phyloP scores from a whole-genome alignment of 2,113 vertebrate species.

The Thymallus thymallus region DNA sequence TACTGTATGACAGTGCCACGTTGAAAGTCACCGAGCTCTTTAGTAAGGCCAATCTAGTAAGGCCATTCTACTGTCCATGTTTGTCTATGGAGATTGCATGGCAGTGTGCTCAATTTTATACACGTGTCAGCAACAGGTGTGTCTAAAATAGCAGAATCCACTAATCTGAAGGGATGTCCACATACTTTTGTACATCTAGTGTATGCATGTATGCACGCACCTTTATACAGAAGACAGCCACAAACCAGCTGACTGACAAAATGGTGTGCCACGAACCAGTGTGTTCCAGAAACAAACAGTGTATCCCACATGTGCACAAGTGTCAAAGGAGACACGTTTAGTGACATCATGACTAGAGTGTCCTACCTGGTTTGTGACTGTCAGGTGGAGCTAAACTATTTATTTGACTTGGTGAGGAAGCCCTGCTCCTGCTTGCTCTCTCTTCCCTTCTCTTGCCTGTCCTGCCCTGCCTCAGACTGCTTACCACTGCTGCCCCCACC shows the following conservation, averaged over 20 bases:
- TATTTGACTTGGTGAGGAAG: slow-evolving; percentile 92
- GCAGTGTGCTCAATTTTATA: no score
- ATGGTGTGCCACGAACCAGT: background rate
- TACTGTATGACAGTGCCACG: no score
- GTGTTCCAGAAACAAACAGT: background rate
- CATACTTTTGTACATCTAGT: background rate
- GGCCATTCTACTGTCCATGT: no score
- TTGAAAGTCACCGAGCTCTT: no score
- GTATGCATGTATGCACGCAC: background rate
- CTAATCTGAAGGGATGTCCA: no score
- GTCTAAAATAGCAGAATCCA: no score
- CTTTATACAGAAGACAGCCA: slow-evolving; percentile 46
- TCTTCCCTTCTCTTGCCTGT: slow-evolving; percentile 73
- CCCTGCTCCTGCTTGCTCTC: slow-evolving; percentile 75
- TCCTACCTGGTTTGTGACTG: slow-evolving; percentile 83
- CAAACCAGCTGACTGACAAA: slow-evolving; percentile 44
- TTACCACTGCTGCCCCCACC: slow-evolving; percentile 82
- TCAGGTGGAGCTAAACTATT: slow-evolving; percentile 88
- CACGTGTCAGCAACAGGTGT: no score
- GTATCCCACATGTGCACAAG: background rate
- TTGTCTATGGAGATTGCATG: no score
- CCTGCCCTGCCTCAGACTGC: slow-evolving; percentile 74
- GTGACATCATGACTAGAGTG: slow-evolving; percentile 44
- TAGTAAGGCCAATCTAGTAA: no score
- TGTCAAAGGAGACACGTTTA: background rate